Conservation (phyloP, 2,888 invertebrate species). For the Nephrocerus scutellatus region DNA sequence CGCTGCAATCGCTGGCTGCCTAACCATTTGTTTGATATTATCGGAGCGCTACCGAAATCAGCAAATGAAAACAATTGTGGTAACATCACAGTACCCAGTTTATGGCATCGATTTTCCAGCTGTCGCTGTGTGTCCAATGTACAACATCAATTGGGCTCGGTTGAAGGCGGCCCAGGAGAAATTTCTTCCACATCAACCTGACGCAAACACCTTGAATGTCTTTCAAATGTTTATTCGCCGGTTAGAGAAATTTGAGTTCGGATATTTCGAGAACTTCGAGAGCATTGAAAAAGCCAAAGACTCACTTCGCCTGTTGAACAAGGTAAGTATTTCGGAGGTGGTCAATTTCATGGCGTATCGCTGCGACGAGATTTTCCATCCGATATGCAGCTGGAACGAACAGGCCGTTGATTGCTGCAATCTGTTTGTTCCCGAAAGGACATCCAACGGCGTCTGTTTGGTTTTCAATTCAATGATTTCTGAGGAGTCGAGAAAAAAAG, state of each 20-base stretch:
- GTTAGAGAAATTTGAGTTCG: slow-evolving; percentile 27
- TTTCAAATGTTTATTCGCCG: slow-evolving; percentile 28
- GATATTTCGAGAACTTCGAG: slow-evolving; percentile 25
- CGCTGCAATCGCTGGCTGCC: slow-evolving; percentile 18
- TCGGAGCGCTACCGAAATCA: slow-evolving; percentile 26
- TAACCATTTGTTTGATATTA: slow-evolving; percentile 25
- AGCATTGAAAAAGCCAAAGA: slow-evolving; percentile 17
- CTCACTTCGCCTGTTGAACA: slow-evolving; percentile 17
- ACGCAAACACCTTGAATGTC: slow-evolving; percentile 17
- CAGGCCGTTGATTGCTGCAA: slow-evolving; percentile 45
- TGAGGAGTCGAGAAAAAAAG: slow-evolving; percentile 31
- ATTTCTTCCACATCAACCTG: slow-evolving; percentile 31
- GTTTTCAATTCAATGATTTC: slow-evolving; percentile 48
- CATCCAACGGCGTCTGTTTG: slow-evolving; percentile 47
- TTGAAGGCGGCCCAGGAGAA: slow-evolving; percentile 28
- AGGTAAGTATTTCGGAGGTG: slow-evolving; percentile 28
- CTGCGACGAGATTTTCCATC: slow-evolving; percentile 46
- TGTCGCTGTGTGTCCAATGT: slow-evolving; percentile 37
- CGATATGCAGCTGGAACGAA: slow-evolving; percentile 46
- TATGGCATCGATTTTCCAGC: slow-evolving; percentile 38
- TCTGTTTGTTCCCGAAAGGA: slow-evolving; percentile 46
- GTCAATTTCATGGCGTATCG: slow-evolving; percentile 33
- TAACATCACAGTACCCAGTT: slow-evolving; percentile 36
- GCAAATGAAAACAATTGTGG: slow-evolving; percentile 34
- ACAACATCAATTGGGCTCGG: slow-evolving; percentile 38